Percentiles rank a stretch among this genome's conserved stretches.
Conservation (phyloP, 2,113 vertebrate species). For the Pluvianellus socialis region DNA sequence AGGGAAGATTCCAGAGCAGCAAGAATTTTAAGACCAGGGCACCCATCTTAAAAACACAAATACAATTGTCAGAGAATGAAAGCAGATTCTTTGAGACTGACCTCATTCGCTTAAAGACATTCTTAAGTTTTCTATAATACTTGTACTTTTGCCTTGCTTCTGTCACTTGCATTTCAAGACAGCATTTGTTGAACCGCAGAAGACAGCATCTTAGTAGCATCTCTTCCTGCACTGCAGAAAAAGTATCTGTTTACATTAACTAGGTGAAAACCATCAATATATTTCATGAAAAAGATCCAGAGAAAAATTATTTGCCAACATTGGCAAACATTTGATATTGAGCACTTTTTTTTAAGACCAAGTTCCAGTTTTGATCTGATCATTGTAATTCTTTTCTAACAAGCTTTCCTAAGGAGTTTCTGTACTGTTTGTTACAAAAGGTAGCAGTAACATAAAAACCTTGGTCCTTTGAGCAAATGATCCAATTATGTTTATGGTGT, state of each 20-base stretch:
- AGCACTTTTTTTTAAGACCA: neutral
- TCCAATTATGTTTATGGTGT: rapidly evolving
- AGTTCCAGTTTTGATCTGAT: neutral
- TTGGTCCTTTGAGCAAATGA: neutral
- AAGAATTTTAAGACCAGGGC: neutral
- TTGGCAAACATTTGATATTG: neutral
- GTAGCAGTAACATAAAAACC: neutral
- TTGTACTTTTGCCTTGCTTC: neutral
- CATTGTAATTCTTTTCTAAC: neutral
- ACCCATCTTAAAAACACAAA: neutral
- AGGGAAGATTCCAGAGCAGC: neutral
- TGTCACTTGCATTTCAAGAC: neutral
- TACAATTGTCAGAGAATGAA: neutral
- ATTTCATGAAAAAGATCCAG: neutral
- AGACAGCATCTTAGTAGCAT: neutral
- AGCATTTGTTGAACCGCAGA: neutral
- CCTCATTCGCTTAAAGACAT: neutral
- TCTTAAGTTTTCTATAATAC: neutral
- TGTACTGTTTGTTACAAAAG: neutral
- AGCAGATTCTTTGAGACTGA: neutral
- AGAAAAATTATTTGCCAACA: neutral
- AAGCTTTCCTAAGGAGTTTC: neutral
- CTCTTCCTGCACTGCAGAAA: neutral
- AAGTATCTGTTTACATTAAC: neutral
- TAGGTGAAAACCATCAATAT: neutral